These are phyloP conservation scores for Goniozus legneri DNA, from an alignment of 1,140 invertebrate species.

Conservation along the genomic window DNA sequence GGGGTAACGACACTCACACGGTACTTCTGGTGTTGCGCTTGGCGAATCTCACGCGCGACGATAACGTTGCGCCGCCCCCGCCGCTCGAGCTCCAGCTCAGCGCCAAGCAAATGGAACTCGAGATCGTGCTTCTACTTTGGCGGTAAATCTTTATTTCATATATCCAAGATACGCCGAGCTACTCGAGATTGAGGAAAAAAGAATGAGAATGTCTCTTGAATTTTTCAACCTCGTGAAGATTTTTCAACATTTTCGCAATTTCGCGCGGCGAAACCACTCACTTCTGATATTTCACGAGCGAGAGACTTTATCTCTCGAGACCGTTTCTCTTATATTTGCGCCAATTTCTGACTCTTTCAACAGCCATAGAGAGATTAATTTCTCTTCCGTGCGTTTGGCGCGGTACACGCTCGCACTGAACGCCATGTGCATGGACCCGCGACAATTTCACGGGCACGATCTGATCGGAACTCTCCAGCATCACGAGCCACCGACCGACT, in stretches of 20 bases:
- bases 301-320: no score
- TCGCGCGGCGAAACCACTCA: no score
- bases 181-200: no score
- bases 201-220: no score
- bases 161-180: no score
- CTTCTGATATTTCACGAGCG: no score
- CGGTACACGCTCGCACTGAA: conserved; percentile 73
- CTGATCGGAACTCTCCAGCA: conserved; percentile 69
- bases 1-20: conserved; percentile 73
- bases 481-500: conserved; percentile 64
- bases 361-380: conserved; percentile 67
- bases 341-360: no score
- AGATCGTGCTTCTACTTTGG: conserved; percentile 75
- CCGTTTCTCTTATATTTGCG: no score
- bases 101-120: conserved; percentile 78
- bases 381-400: conserved; percentile 70
- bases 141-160: no score
- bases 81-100: conserved; percentile 71
- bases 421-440: conserved; percentile 75
- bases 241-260: no score
- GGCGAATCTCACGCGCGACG: conserved; percentile 46
- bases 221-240: no score
- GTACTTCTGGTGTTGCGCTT: conserved; percentile 63
- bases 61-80: conserved; percentile 51
- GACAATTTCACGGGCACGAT: conserved; percentile 79